These are phyloP conservation scores for Sarcophaga peregrina DNA, from an alignment of 1,140 invertebrate genomes.

Conservation along the genomic window DNA sequence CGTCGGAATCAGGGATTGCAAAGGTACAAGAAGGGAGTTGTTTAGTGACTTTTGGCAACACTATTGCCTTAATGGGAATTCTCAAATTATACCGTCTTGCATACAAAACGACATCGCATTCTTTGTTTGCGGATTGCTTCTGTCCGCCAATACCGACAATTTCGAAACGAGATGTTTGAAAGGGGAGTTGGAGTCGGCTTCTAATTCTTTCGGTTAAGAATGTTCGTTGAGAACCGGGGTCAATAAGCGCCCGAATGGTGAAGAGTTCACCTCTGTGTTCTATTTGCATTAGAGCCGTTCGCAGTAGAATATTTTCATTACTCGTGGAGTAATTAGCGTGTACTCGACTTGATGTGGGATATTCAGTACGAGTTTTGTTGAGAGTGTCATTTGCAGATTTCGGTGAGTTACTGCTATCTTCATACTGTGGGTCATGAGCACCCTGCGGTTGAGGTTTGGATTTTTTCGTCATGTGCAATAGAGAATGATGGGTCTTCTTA, in stretches of 20 bases:
- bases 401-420: not conserved
- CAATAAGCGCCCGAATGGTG: not conserved
- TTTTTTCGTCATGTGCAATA: not conserved
- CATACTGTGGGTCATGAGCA: not conserved
- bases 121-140: not conserved
- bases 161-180: not conserved
- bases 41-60: not conserved
- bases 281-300: not conserved
- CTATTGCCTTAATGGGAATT: not conserved
- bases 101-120: not conserved
- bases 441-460: too few species aligned
- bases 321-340: not conserved
- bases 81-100: not conserved
- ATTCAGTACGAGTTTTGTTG: not conserved
- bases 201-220: constrained; percentile 1
- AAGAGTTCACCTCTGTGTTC: not conserved
- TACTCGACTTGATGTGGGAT: not conserved
- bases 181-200: not conserved
- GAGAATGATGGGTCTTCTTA: not conserved
- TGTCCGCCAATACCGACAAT: not conserved
- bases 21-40: not conserved
- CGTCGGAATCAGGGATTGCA: not conserved
- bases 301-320: not conserved
- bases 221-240: not conserved
- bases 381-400: not conserved